These are phyloP conservation scores for Myotis yumanensis DNA, from an alignment of 2,113 vertebrate species.

Conservation along the genomic window DNA sequence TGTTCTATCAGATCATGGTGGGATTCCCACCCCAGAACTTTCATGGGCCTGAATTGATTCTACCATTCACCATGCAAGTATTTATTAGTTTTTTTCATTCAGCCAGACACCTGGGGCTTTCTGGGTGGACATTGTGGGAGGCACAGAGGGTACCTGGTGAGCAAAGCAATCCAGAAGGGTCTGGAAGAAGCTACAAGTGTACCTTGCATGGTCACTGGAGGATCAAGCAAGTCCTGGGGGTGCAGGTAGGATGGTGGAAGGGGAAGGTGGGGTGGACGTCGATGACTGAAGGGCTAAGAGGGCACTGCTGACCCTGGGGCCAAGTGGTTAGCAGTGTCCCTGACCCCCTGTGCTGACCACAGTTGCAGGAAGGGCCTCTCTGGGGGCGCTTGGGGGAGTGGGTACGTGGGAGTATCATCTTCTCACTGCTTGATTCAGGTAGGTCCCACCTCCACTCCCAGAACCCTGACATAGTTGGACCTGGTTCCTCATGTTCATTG, in stretches of 20 bases:
- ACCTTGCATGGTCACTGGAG: not conserved
- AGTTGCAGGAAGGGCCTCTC: not conserved
- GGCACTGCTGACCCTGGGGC: not conserved
- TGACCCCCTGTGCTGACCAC: rapidly evolving
- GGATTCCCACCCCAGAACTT: not conserved
- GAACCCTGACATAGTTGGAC: not conserved
- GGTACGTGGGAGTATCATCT: not conserved
- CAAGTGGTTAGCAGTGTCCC: not conserved
- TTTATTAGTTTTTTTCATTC: not conserved
- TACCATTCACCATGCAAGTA: not conserved
- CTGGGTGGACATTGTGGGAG: not conserved
- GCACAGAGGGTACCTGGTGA: not conserved
- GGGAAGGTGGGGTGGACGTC: not conserved
- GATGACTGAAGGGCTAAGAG: not conserved
- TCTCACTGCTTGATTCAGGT: not conserved
- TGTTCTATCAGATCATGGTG: not conserved
- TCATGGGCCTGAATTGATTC: not conserved
- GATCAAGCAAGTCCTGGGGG: not conserved
- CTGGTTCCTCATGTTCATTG: not conserved
- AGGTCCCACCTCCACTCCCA: too few species aligned
- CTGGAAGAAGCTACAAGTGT: not conserved
- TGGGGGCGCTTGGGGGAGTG: too few species aligned
- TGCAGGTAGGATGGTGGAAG: not conserved
- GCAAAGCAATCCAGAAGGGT: not conserved
- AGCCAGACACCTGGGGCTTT: not conserved